These are phyloP conservation scores for Amphiura filiformis DNA, from an alignment of 35 echinoderm and acorn worm genomes.

Conservation along the genomic window DNA sequence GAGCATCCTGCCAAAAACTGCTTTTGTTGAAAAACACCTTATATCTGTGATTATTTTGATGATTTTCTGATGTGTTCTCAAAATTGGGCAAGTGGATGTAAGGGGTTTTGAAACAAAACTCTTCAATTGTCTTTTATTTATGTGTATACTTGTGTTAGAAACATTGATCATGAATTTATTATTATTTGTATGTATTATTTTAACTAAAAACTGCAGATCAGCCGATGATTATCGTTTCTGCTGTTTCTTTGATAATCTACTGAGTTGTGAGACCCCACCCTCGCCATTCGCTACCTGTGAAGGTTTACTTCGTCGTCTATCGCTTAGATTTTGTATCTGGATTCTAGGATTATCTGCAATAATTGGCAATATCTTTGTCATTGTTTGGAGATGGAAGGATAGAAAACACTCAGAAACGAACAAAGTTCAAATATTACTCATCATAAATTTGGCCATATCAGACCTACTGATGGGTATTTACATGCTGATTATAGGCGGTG, in stretches of 20 bases:
- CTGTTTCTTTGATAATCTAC: conserved; percentile 13
- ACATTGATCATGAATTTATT: not conserved
- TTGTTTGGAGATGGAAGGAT: conserved; percentile 6
- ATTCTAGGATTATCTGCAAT: conserved; percentile 27
- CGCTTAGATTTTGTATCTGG: conserved; percentile 19
- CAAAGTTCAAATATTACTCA: conserved; percentile 21
- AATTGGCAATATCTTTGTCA: conserved; percentile 39
- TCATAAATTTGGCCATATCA: conserved; percentile 36
- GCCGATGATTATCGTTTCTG: conserved; percentile 33
- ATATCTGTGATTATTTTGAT: not conserved
- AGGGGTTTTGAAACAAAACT: not conserved
- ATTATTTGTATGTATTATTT: not conserved
- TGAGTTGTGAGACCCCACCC: not conserved
- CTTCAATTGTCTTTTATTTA: not conserved
- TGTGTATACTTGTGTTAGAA: not conserved
- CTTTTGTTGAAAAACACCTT: too few relatives aligned
- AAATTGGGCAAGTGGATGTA: not conserved
- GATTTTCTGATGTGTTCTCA: not conserved
- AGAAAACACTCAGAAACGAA: not conserved
- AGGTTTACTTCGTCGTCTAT: not conserved
- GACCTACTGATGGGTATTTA: conserved; percentile 57
- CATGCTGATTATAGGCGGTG: conserved; percentile 54
- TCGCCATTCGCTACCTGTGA: conserved; percentile 37
- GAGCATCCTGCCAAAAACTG: too few relatives aligned
- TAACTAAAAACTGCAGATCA: not conserved